A percentile compares a stretch with the other conserved stretches of the same genome.
phyloP scores from a whole-genome alignment of 2,113 vertebrate species.

The Nerophis lumbriciformis region DNA sequence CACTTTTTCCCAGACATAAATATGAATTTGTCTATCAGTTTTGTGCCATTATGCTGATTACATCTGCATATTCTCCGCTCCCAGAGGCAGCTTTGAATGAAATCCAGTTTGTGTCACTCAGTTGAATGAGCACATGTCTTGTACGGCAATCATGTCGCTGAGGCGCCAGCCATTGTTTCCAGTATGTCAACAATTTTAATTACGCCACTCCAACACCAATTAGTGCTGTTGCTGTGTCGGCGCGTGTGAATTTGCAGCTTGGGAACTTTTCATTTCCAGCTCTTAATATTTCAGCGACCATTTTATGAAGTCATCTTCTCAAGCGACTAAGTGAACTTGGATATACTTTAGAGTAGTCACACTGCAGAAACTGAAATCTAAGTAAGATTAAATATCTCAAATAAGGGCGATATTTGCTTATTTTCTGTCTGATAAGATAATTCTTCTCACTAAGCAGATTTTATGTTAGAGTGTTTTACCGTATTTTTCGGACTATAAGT shows the following conservation, averaged over 20 bases:
- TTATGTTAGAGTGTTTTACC: no score
- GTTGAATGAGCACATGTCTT: conserved; percentile 42
- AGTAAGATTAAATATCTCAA: no score
- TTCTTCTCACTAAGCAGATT: no score
- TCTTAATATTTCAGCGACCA: no score
- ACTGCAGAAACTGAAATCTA: no score
- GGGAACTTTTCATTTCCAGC: neutral
- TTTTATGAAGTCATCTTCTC: conserved; percentile 19
- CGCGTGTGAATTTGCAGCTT: neutral
- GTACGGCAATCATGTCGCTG: conserved; percentile 27
- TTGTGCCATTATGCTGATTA: conserved; percentile 24
- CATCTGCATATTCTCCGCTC: conserved; percentile 21
- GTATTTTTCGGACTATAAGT: no score
- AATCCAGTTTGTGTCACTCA: conserved; percentile 48
- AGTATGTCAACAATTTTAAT: conserved; percentile 18
- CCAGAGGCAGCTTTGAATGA: conserved; percentile 17
- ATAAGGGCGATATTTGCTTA: no score
- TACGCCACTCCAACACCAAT: conserved; percentile 13
- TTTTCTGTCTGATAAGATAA: no score
- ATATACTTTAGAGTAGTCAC: no score
- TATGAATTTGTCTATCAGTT: conserved; percentile 27
- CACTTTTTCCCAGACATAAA: conserved; percentile 23
- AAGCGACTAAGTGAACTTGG: no score
- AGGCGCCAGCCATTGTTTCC: neutral
- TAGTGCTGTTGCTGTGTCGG: neutral